Conservation (phyloP, 2,888 invertebrate species). For the Mactromeris polynyma region DNA sequence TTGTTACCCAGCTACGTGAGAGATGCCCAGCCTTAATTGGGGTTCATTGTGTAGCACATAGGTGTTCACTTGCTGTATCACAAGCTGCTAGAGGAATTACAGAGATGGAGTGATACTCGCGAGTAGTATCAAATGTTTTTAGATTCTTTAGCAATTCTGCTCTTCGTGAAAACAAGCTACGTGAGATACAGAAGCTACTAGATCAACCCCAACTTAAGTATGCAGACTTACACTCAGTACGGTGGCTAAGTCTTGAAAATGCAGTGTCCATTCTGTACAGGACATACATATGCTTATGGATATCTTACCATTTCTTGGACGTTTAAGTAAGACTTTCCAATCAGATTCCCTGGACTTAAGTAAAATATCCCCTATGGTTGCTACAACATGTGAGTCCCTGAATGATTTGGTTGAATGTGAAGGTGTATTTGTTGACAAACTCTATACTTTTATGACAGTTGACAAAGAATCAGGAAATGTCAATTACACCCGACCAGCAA, state of each 20-base stretch:
- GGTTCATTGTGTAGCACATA: conserved; percentile 55
- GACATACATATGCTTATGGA: conserved; percentile 57
- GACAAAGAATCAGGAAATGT: conserved; percentile 12
- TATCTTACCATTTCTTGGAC: conserved; percentile 38
- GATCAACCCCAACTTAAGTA: conserved; percentile 42
- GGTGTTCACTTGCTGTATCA: conserved; percentile 51
- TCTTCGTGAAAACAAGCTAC: conserved; percentile 28
- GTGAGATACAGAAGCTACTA: conserved; percentile 36
- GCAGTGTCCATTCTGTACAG: conserved; percentile 46
- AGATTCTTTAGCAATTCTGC: conserved; percentile 53
- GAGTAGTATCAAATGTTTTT: conserved; percentile 51
- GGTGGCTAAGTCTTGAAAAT: conserved; percentile 50
- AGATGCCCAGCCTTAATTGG: conserved; percentile 31
- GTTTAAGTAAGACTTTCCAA: conserved; percentile 35
- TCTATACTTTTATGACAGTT: conserved; percentile 9
- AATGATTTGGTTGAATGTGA: conserved; percentile 37
- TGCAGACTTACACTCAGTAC: conserved; percentile 46
- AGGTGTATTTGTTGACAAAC: conserved; percentile 46
- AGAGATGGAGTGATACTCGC: conserved; percentile 37
- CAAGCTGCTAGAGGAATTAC: conserved; percentile 56
- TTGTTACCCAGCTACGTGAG: conserved; percentile 30
- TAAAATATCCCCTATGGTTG: conserved; percentile 12
- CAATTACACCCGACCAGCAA: conserved; percentile 15
- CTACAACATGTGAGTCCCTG: conserved; percentile 35
- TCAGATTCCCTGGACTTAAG: conserved; percentile 35